Base-by-base conservation (phyloP, 2,888 invertebrate species). In the Brenthis daphne region DNA sequence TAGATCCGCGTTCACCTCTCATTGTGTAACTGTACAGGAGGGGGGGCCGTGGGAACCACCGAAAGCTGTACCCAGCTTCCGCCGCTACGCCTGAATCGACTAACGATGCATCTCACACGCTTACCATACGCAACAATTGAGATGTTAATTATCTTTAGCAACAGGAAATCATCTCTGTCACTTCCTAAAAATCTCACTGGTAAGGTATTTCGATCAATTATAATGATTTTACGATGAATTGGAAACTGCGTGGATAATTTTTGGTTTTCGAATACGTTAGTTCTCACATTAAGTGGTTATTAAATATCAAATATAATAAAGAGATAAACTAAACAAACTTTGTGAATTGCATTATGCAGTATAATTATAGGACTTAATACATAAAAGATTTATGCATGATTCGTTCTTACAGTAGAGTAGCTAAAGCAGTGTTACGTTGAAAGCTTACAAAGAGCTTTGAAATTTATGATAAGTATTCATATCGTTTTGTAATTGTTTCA, bases 1-100 rank as follows among this genome's bases (percentile, higher is more conserved):
- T 91, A 92, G 92, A 92, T 92, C 92, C 92, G 91, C 90, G 92
- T 92, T 92, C 91, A 90, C 91, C 90, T 91, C 87, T 89, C 87
- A 91, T 92, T 92, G 92, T 92, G 92, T 90, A 92, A 92, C 85
- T 82, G 11, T 43, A 82, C 81, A 74, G 68, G 64, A 64, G 71
- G 74, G 65, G 76, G 67, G 81, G 80, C 83, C 91, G 92, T 92
- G 92, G 92, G 92, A 92, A 92, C 89, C 89, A 80, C 92, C 92
- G 90, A 92, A 92, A 92, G 91, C 92, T 90, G 84, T 85, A 85
- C 82, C 80, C 86, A 86, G 91, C 91, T 92, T 92, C 92, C 90
- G 92, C 88, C 86, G 88, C 82, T 82, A 81, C 82, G 84, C 82
- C 82, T 86, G 85, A 85, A 85, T 86, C 86, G 85, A 82, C 85